phyloP scores from a whole-genome alignment of 2,888 invertebrate species.

The Keiferia lycopersicella region DNA sequence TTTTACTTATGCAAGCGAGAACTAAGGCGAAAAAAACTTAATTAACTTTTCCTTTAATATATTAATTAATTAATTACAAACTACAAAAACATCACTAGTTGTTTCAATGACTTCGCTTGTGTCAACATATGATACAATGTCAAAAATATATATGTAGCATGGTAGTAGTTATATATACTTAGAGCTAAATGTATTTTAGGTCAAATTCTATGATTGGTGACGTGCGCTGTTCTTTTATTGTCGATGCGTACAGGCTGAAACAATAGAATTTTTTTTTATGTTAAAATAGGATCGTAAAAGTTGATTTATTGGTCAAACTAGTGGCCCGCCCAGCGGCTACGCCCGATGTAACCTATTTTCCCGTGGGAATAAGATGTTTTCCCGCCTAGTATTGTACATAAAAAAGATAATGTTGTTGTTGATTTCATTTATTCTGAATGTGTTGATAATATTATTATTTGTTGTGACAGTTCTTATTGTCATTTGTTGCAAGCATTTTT shows the following conservation, averaged over 20 bases:
- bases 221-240: slow-evolving; percentile 60
- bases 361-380: too few relatives aligned
- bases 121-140: slow-evolving; percentile 44
- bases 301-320: too few relatives aligned
- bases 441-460: too few relatives aligned
- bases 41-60: slow-evolving; percentile 26
- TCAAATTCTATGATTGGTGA: slow-evolving; percentile 38
- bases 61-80: slow-evolving; percentile 22
- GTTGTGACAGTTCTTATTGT: too few relatives aligned
- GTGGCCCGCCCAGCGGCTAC: too few relatives aligned
- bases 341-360: too few relatives aligned
- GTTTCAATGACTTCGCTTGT: slow-evolving; percentile 23
- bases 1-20: slow-evolving; percentile 26
- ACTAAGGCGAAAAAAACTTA: slow-evolving; percentile 34
- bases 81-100: slow-evolving; percentile 18
- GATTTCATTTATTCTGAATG: too few relatives aligned
- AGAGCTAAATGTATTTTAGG: slow-evolving; percentile 44
- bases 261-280: slow-evolving; percentile 34
- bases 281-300: too few relatives aligned
- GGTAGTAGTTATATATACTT: slow-evolving; percentile 44
- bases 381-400: too few relatives aligned
- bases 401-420: too few relatives aligned
- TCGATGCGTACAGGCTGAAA: slow-evolving; percentile 73
- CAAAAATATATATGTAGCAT: slow-evolving; percentile 44
- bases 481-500: too few relatives aligned